Percentiles rank a stretch among this genome's conserved stretches.
Evolutionary conservation across 2,888 invertebrate genomes (phyloP).

Genomic region (Germaria angustata): DNA sequence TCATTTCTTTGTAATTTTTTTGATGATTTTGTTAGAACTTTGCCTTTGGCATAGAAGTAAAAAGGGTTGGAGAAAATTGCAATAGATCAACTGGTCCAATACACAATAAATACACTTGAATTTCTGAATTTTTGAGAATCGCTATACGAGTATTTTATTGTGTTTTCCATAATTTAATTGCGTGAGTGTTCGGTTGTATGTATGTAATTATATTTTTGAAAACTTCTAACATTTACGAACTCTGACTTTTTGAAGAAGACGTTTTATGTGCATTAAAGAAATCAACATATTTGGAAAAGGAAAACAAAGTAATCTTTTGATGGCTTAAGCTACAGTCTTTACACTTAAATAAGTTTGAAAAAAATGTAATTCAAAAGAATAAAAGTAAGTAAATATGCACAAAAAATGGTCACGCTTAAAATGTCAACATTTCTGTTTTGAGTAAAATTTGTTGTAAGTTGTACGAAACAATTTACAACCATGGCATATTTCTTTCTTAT

Average conservation of each 20-base stretch:
- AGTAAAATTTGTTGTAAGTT: not conserved
- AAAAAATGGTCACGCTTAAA: slow-evolving; percentile 11
- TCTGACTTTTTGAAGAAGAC: not conserved
- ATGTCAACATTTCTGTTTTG: slow-evolving; percentile 22
- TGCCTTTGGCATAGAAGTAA: no score
- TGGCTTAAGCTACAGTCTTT: slow-evolving; percentile 17
- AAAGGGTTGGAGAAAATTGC: no score
- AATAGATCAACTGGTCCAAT: no score
- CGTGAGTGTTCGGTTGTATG: no score
- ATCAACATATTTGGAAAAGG: not conserved
- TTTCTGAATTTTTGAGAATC: no score
- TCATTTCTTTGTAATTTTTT: no score
- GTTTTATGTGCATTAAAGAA: not conserved
- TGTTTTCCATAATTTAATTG: no score
- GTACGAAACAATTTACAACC: not conserved
- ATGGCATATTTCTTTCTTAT: not conserved
- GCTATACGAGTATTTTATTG: no score
- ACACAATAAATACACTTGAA: no score
- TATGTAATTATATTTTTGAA: not conserved
- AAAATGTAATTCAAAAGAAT: not conserved
- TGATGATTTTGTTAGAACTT: no score
- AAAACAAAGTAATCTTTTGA: slow-evolving; percentile 1
- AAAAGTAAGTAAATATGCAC: slow-evolving; percentile 2
- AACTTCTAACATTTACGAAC: not conserved
- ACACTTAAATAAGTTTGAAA: slow-evolving; percentile 19